Evolutionary conservation across 2,797 vertebrate species (phyloP).

Genomic region (Stomatorhinus walkeri): DNA sequence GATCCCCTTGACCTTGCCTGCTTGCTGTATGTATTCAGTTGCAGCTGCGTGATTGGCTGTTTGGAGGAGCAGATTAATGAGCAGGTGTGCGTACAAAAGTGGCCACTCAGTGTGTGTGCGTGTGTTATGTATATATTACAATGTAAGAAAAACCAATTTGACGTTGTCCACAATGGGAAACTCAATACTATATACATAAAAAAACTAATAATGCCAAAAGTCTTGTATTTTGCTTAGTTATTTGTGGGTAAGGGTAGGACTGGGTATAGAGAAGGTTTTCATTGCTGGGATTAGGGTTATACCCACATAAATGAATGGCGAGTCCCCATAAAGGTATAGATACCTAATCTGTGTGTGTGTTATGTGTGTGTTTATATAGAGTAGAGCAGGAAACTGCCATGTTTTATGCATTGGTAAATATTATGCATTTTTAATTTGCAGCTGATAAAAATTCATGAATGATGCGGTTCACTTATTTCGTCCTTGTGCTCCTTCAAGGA

Average conservation of each 20-base stretch:
- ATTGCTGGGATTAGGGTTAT: not conserved
- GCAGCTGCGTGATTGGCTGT: not conserved
- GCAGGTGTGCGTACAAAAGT: not conserved
- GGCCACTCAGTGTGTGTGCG: not conserved
- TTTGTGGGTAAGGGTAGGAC: not conserved
- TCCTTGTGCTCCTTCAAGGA: conserved; percentile 3
- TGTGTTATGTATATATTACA: not conserved
- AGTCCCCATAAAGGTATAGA: not conserved
- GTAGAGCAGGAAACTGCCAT: not conserved
- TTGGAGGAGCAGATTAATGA: not conserved
- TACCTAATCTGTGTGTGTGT: not conserved
- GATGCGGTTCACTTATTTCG: conserved; percentile 12
- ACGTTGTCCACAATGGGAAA: not conserved
- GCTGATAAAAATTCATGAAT: conserved; percentile 22
- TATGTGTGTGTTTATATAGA: not conserved
- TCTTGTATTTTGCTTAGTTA: not conserved
- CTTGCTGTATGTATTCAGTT: not conserved
- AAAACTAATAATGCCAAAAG: not conserved
- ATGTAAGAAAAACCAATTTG: not conserved
- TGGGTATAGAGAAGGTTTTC: not conserved
- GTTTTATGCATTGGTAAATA: not conserved
- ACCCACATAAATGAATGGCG: not conserved
- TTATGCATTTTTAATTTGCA: conserved; percentile 17
- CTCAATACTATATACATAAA: not conserved
- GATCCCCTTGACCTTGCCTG: not conserved